Conservation (phyloP, 1,140 invertebrate species). For the Panonychus citri region DNA sequence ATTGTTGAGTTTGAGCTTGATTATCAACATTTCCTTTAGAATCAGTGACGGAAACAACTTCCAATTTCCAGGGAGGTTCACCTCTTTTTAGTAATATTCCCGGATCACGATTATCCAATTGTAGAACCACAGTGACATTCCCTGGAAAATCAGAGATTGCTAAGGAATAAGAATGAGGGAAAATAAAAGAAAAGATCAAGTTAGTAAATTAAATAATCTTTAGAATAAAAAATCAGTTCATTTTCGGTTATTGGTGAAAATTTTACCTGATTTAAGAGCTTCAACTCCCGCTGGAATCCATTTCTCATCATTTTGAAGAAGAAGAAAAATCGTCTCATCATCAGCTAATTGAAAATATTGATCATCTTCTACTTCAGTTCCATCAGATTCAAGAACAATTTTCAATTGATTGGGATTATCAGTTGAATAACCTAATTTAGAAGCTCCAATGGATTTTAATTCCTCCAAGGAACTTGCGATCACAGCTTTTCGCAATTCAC, state of each 20-base stretch:
- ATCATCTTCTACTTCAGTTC: slow-evolving; percentile 80
- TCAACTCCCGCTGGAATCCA: slow-evolving; percentile 68
- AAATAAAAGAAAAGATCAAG: too few species aligned
- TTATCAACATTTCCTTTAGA: neutral
- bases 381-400: slow-evolving; percentile 73
- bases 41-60: neutral
- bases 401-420: slow-evolving; percentile 28
- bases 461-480: slow-evolving; percentile 76
- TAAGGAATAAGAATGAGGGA: neutral
- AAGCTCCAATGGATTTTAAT: slow-evolving; percentile 51
- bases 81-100: neutral
- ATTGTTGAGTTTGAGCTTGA: neutral
- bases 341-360: slow-evolving; percentile 72
- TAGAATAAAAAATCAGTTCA: too few species aligned
- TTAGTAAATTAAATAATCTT: too few species aligned
- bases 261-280: slow-evolving; percentile 63
- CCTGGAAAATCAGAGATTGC: slow-evolving; percentile 30
- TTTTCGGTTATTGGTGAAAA: too few species aligned
- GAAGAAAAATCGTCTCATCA: slow-evolving; percentile 64
- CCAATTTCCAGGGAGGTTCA: slow-evolving; percentile 11
- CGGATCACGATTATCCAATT: slow-evolving; percentile 49
- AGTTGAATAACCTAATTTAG: slow-evolving; percentile 49
- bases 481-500: slow-evolving; percentile 73
- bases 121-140: slow-evolving; percentile 69
- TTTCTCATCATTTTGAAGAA: slow-evolving; percentile 61